Conservation (phyloP, 2,113 vertebrate species). For the Phoenicopterus ruber region DNA sequence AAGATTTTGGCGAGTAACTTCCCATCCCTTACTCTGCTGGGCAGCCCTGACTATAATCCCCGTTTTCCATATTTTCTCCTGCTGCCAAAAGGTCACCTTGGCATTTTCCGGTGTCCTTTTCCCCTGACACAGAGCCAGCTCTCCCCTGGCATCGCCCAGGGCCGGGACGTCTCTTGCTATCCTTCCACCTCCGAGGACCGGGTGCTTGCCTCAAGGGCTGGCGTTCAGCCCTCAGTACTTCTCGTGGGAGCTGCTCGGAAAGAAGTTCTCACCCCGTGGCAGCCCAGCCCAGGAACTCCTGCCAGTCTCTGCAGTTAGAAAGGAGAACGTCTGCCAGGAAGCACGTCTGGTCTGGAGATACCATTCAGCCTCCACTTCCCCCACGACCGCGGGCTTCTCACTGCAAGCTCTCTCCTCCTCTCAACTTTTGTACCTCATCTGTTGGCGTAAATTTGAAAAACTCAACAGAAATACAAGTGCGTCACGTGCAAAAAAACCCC, state of each 20-base stretch:
- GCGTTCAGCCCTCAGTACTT: not conserved
- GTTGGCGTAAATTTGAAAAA: not conserved
- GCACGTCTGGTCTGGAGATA: not conserved
- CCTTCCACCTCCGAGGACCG: not conserved
- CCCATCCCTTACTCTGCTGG: not conserved
- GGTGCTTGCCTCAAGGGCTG: not conserved
- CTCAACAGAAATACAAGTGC: not conserved
- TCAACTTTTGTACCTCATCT: not conserved
- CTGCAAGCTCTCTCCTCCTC: not conserved
- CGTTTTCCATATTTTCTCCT: not conserved
- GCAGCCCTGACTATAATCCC: not conserved
- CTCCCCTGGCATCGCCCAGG: not conserved
- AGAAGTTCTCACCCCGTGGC: not conserved
- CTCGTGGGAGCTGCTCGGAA: not conserved
- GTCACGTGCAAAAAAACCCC: fast-evolving
- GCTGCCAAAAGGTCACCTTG: not conserved
- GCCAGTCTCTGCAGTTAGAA: not conserved
- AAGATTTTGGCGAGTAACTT: not conserved
- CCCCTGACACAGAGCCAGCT: not conserved
- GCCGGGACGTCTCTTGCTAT: not conserved
- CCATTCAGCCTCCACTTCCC: not conserved
- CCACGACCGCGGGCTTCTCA: not conserved
- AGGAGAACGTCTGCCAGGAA: not conserved
- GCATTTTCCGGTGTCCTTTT: not conserved
- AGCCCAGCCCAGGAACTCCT: not conserved